Base-by-base conservation (phyloP, 2,113 vertebrate genomes). In the Xiphophorus couchianus region DNA sequence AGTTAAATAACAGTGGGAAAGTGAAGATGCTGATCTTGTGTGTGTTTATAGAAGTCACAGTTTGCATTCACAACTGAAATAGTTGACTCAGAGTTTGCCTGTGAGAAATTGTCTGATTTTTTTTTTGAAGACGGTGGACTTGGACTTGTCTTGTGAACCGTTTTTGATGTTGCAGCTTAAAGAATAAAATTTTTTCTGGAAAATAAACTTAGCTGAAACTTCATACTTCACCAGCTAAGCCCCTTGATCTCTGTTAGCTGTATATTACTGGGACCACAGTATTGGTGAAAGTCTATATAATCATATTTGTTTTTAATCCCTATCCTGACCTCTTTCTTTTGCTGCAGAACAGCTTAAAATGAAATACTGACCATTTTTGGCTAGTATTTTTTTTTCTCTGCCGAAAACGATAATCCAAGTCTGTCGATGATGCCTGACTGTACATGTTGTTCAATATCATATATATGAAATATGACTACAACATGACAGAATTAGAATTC, bases 221-320 rank as follows among this genome's bases (percentile, higher is more conserved):
- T 58, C 22, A 58, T 25, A 25, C 51, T 48, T 84, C 78, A 71
- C 72, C 9, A 69, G 77, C 69, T 74, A 85, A 88, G 64, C 84
- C 74, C 65, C 66, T 83, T 77, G 60, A 83, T 84, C 80, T 62
- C 13, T 3, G 51, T n/a, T 58, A n/a, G 70, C 62, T 82, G 35
- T 75, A 54, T 80, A 80, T 62, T 33, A 27, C 79, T 73, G 35
- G 42, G 17, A 30, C 77, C 65, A 48, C 71, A 63, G 78, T 44
- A 64, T 77, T 81, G 72, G 60, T 86, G 33, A 71, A 84, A 67
- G 74, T 83, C 37, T 66, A 62, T 84, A 78, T 71, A 84, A 78
- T 62, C 67, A 84, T 88, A 84, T 88, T 83, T 89, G 81, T 88
- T 88, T 93, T 91, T 93, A 92, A 92, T 93, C 90, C 86, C 54